Evolutionary conservation across 2,888 invertebrate genomes (phyloP).

Genomic region (Eupithecia exiguata): DNA sequence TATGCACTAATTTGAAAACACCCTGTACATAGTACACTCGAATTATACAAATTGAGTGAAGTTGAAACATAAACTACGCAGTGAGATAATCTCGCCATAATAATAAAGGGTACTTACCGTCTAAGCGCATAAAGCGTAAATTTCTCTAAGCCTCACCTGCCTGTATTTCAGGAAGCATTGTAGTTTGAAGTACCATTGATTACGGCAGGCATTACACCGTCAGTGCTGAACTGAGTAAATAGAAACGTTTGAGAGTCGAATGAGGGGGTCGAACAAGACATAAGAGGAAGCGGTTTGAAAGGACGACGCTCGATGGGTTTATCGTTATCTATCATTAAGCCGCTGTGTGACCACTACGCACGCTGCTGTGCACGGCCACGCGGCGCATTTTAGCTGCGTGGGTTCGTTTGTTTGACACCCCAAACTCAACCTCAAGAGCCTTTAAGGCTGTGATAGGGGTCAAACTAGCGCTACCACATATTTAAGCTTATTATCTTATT

Average conservation of each 20-base stretch:
- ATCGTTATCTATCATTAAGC: too few species aligned
- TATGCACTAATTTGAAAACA: too few species aligned
- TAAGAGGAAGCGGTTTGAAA: neutral
- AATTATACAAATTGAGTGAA: neutral
- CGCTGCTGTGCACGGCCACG: too few species aligned
- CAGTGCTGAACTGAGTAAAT: constrained; percentile 23
- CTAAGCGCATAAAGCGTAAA: neutral
- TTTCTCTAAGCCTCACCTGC: neutral
- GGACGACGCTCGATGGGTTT: neutral
- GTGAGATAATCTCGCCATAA: neutral
- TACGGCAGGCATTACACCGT: constrained; percentile 24
- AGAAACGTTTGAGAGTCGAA: constrained; percentile 23
- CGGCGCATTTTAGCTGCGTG: too few species aligned
- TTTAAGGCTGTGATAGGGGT: too few species aligned
- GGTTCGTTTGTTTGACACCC: too few species aligned
- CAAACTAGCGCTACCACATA: too few species aligned
- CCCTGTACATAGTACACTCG: neutral
- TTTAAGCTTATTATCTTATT: too few species aligned
- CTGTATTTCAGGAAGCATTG: neutral
- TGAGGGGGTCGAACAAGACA: neutral
- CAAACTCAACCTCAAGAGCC: too few species aligned
- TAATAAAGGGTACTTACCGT: neutral
- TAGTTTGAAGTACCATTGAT: constrained; percentile 23
- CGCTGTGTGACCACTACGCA: too few species aligned
- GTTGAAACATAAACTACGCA: neutral